Conservation (phyloP, 2,888 invertebrate genomes). For the Deilephila elpenor region DNA sequence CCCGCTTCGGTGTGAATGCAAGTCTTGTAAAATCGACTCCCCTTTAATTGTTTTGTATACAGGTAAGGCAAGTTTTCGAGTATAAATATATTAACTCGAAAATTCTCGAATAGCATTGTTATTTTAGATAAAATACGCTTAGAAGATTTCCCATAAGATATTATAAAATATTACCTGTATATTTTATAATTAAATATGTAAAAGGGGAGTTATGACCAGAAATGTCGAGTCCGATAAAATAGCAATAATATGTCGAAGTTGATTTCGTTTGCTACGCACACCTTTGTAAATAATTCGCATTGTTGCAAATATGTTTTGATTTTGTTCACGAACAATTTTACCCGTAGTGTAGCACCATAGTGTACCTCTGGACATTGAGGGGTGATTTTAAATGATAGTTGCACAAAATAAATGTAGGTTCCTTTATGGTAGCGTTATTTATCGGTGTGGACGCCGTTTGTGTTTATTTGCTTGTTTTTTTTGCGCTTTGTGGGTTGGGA, state of each 20-base stretch:
- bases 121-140: conserved; percentile 23
- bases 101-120: conserved; percentile 33
- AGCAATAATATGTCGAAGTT: not conserved
- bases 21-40: not conserved
- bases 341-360: not conserved
- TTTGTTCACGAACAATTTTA: conserved; percentile 2
- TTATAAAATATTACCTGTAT: conserved; percentile 15
- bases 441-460: conserved; percentile 26
- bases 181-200: not conserved
- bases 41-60: not conserved
- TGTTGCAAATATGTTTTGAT: conserved; percentile 5
- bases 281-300: conserved; percentile 24
- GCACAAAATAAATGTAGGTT: conserved; percentile 37
- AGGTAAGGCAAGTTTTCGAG: not conserved
- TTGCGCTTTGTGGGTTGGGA: not conserved
- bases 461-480: conserved; percentile 25
- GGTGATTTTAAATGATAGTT: conserved; percentile 22
- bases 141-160: not conserved
- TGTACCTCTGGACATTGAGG: not conserved
- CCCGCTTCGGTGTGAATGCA: conserved; percentile 12
- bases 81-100: not conserved
- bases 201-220: not conserved
- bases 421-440: conserved; percentile 34
- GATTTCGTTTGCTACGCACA: conserved; percentile 11
- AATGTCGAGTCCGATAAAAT: not conserved